Conservation (phyloP, 2,888 invertebrate species). For the Entomobrya proxima region DNA sequence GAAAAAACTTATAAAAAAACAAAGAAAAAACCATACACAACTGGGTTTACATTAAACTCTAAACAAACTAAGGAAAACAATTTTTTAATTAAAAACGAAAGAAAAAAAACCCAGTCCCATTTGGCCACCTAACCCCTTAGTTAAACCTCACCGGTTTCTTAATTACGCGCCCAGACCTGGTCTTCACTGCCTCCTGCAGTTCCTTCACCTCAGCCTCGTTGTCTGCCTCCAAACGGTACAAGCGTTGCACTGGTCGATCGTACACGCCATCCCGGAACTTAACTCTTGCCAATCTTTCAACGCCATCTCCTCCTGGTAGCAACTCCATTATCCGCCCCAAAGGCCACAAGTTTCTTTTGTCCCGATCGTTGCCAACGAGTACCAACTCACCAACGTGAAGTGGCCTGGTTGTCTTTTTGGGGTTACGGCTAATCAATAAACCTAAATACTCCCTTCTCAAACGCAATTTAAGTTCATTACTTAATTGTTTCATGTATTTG, state of each 20-base stretch:
- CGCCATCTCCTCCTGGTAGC: neutral
- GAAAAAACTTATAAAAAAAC: too few species aligned
- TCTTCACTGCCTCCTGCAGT: too few species aligned
- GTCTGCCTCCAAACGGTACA: conserved; percentile 5
- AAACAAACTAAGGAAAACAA: too few species aligned
- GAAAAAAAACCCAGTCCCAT: too few species aligned
- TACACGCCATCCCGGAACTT: neutral
- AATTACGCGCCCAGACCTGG: too few species aligned
- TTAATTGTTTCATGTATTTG: too few species aligned
- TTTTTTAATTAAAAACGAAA: too few species aligned
- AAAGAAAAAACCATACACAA: too few species aligned
- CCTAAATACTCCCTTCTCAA: conserved; percentile 30
- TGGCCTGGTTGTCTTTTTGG: neutral
- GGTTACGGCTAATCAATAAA: neutral
- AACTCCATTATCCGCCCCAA: neutral
- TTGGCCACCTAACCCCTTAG: too few species aligned
- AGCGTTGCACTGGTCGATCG: neutral
- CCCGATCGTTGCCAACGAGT: neutral
- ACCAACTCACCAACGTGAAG: neutral
- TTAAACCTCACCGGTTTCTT: too few species aligned
- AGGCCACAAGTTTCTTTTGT: neutral
- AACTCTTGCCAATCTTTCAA: neutral
- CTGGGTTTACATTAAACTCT: too few species aligned
- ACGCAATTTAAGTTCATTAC: conserved; percentile 82
- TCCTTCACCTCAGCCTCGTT: too few species aligned